phyloP scores from a whole-genome alignment of 2,797 vertebrate species.

The Kryptopterus vitreolus region DNA sequence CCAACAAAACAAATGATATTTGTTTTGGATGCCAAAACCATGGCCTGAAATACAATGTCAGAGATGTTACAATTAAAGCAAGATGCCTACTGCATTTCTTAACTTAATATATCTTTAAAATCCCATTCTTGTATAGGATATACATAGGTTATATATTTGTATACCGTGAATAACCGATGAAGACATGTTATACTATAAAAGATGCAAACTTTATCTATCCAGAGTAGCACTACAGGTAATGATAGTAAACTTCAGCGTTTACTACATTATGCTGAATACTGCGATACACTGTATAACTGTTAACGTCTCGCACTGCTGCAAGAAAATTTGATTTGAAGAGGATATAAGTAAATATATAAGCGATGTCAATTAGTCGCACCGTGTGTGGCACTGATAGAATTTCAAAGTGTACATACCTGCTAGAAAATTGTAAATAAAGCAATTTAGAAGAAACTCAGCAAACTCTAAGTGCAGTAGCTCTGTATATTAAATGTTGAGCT shows the following conservation, averaged over 20 bases:
- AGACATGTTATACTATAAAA: neutral
- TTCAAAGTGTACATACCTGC: slow-evolving; percentile 12
- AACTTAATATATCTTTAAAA: neutral
- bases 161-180: neutral
- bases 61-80: neutral
- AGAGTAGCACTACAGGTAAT: neutral
- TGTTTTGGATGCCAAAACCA: neutral
- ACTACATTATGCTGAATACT: neutral
- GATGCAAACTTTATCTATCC: neutral
- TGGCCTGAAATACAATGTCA: neutral
- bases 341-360: slow-evolving; percentile 1
- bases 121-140: neutral
- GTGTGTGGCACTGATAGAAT: neutral
- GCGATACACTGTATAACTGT: neutral
- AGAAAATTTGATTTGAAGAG: neutral
- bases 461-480: neutral
- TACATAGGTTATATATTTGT: too few relatives aligned
- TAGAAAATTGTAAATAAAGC: slow-evolving; percentile 29
- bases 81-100: neutral
- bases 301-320: neutral
- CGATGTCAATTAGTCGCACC: neutral
- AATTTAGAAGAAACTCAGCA: neutral
- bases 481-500: slow-evolving; percentile 20
- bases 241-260: neutral
- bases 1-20: neutral